These are phyloP conservation scores for Drosophila kohkoa DNA, from an alignment of 1,140 invertebrate species.

Conservation along the genomic window DNA sequence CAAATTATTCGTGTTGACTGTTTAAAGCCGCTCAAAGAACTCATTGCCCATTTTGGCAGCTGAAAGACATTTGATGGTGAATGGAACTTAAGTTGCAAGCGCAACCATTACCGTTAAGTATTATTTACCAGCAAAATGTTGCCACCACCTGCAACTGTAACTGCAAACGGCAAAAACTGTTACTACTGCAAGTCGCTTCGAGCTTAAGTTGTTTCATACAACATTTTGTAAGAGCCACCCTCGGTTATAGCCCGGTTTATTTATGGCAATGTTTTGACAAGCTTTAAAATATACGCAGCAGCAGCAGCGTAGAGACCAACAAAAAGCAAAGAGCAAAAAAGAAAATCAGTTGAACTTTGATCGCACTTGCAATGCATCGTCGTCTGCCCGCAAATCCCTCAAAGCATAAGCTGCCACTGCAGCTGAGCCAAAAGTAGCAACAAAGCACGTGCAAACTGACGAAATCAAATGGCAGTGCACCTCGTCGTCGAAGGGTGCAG, in stretches of 20 bases:
- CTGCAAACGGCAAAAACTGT: conserved; percentile 6
- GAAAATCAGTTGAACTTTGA: conserved; percentile 71
- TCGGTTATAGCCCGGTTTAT: conserved; percentile 56
- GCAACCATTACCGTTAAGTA: conserved; percentile 41
- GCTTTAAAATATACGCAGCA: conserved; percentile 62
- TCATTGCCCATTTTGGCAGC: conserved; percentile 34
- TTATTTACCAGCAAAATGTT: conserved; percentile 32
- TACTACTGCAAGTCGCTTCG: conserved; percentile 4
- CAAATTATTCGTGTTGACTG: conserved; percentile 5
- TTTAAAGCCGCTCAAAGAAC: conserved; percentile 4
- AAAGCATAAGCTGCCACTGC: conserved; percentile 20
- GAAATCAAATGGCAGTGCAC: conserved; percentile 40
- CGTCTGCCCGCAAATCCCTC: conserved; percentile 14
- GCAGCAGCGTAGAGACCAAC: background rate
- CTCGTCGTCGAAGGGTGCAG: conserved; percentile 21
- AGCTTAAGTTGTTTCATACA: conserved; percentile 35
- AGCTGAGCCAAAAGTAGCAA: conserved; percentile 7
- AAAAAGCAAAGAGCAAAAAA: background rate
- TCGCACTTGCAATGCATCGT: conserved; percentile 51
- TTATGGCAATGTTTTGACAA: conserved; percentile 76
- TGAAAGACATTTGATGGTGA: conserved; percentile 40
- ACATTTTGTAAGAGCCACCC: conserved; percentile 1
- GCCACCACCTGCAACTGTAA: conserved; percentile 2
- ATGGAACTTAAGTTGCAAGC: conserved; percentile 38
- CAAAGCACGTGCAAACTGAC: conserved; percentile 46